Base-by-base conservation (phyloP, 2,888 invertebrate genomes). In the Odontocerum albicorne region DNA sequence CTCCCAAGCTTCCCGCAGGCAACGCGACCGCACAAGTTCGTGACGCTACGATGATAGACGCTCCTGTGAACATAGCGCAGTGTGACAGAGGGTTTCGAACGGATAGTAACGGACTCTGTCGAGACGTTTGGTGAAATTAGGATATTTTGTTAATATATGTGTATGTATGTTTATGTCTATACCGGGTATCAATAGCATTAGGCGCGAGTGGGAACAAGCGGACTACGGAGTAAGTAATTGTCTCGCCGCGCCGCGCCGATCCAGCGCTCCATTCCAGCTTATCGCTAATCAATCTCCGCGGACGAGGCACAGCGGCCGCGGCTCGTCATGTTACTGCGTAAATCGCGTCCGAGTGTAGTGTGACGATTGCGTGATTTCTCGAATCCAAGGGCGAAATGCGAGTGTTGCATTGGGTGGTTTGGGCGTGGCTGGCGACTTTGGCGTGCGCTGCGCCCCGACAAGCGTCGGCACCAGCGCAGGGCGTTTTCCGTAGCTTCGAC, bases 121-220 rank as follows among this genome's bases (percentile, higher is more conserved):
- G 57, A 13, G 12, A 20, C 2, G 13, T 57, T n/a, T 57, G 57
- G 57, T 57, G 53, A 57, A 17, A 3, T 4, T 31, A 8, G 31
- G 44, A n/a, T 8, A 16, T n/a, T 10, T 10, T 21, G 21, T 31
- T 31, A 3, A 10, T 42, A 20, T 15, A n/a, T n/a, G n/a, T n/a
- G n/a, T n/a, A n/a, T n/a, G n/a, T n/a, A n/a, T n/a, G n/a, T n/a
- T n/a, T 19, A 7, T 10, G 12, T 19, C 42, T 13, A 21, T 21
- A 15, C 6, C 6, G 10, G 38, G 33, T 39, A n/a, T 39, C 39
- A 17, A n/a, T 10, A 19, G 21, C n/a, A n/a, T n/a, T 21, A 27
- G 31, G 15, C 15, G 13, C 17, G 32, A 6, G 7, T 1, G 8
- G 16, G 10, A 32, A 10, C 20, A 17, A 36, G 20, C 13, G 36